A percentile compares a stretch with the other conserved stretches of the same genome.
Conservation (phyloP, 2,888 invertebrate species). For the Dendrolimus houi region DNA sequence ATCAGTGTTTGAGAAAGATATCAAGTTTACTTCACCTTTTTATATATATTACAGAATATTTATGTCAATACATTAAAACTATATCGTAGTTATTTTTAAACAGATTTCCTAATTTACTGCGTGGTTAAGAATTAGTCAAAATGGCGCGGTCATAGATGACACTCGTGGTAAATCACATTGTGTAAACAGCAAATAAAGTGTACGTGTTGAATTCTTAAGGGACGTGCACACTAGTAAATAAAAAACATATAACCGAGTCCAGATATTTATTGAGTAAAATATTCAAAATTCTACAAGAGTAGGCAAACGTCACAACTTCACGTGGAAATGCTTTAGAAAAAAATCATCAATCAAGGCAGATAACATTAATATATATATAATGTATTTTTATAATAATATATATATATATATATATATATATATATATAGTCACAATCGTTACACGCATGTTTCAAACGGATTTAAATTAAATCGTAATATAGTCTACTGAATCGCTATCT, state of each 20-base stretch:
- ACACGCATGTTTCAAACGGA: constrained; percentile 47
- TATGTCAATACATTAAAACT: too few relatives aligned
- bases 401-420: constrained; percentile 6
- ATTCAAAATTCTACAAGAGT: constrained; percentile 75
- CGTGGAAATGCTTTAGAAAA: constrained; percentile 67
- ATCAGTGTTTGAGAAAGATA: too few relatives aligned
- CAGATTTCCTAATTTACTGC: too few relatives aligned
- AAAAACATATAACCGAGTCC: constrained; percentile 47
- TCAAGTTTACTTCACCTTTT: too few relatives aligned
- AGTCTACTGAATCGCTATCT: constrained; percentile 24
- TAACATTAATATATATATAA: constrained; percentile 33
- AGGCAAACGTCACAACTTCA: constrained; percentile 74
- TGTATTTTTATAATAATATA: too few relatives aligned
- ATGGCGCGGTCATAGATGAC: too few relatives aligned
- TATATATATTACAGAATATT: too few relatives aligned
- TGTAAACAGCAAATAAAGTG: too few relatives aligned
- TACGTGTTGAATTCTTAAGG: too few relatives aligned
- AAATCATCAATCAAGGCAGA: constrained; percentile 54
- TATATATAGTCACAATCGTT: constrained; percentile 26
- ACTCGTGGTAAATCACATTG: too few relatives aligned
- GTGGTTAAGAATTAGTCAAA: too few relatives aligned
- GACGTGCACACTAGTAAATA: constrained; percentile 21
- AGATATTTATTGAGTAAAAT: constrained; percentile 74
- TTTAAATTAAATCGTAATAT: not conserved
- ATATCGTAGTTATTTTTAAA: too few relatives aligned